Conservation (phyloP, 2,797 vertebrate species). For the Sylvia borin region DNA sequence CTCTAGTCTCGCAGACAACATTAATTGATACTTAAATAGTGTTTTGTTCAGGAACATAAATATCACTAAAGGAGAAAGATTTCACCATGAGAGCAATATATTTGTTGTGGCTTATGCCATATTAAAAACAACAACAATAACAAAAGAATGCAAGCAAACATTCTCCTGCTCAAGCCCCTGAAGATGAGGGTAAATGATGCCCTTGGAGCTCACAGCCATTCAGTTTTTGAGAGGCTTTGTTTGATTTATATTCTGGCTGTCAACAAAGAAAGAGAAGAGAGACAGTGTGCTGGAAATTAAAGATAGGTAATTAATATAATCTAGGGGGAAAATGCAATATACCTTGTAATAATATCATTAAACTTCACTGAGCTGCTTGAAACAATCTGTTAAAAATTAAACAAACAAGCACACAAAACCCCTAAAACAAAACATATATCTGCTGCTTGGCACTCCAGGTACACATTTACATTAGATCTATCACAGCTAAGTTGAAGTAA, state of each 20-base stretch:
- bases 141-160: neutral
- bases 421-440: neutral
- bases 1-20: neutral
- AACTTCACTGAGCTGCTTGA: slow-evolving; percentile 2
- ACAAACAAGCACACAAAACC: neutral
- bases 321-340: neutral
- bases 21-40: slow-evolving; percentile 11
- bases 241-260: slow-evolving; percentile 28
- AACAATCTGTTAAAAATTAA: neutral
- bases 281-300: neutral
- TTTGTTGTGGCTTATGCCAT: neutral
- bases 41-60: slow-evolving; percentile 20
- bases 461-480: neutral
- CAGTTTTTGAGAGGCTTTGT: neutral
- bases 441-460: neutral
- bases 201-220: slow-evolving; percentile 15
- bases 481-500: neutral
- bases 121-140: neutral
- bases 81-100: neutral
- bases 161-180: neutral
- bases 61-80: neutral
- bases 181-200: slow-evolving; percentile 14
- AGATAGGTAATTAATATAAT: slow-evolving; percentile 36
- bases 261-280: neutral
- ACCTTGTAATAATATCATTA: slow-evolving; percentile 11